phyloP scores from a whole-genome alignment of 2,797 vertebrate species.

The Gymnodraco acuticeps region DNA sequence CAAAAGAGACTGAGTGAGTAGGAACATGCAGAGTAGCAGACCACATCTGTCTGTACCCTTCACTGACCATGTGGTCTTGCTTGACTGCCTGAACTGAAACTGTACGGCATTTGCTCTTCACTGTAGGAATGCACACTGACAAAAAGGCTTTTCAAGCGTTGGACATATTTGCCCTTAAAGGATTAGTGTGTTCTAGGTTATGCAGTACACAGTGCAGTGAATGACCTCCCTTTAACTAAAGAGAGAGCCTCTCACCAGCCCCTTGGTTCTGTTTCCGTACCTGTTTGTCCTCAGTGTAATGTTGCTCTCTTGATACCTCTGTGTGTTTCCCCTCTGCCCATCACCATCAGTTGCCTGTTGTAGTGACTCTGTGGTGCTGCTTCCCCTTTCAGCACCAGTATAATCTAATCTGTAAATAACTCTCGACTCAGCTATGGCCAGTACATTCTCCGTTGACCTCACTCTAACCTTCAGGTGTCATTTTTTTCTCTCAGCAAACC shows the following conservation, averaged over 20 bases:
- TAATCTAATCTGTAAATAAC: constrained; percentile 86
- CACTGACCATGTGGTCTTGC: constrained; percentile 44
- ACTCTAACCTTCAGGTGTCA: constrained; percentile 84
- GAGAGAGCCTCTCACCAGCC: constrained; percentile 66
- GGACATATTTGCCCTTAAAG: constrained; percentile 55
- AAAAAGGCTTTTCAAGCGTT: constrained; percentile 38
- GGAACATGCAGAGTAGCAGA: constrained; percentile 27
- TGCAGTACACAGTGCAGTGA: constrained; percentile 56
- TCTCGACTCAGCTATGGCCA: constrained; percentile 86
- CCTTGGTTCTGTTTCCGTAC: constrained; percentile 63
- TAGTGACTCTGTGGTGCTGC: constrained; percentile 86
- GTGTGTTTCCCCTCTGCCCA: constrained; percentile 81
- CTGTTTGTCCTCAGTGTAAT: constrained; percentile 75
- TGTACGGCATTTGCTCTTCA: constrained; percentile 32
- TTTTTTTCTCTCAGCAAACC: constrained; percentile 81
- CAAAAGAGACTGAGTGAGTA: constrained; percentile 30
- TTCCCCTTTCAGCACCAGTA: constrained; percentile 77
- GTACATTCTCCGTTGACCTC: constrained; percentile 86
- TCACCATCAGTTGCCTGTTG: constrained; percentile 88
- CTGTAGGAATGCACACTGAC: constrained; percentile 32
- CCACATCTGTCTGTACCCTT: constrained; percentile 41
- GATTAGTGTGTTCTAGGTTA: constrained; percentile 55
- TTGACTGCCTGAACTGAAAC: constrained; percentile 44
- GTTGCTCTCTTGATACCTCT: constrained; percentile 83
- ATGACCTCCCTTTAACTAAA: constrained; percentile 60